A percentile compares a stretch with the other conserved stretches of the same genome.
Evolutionary conservation across 2,888 invertebrate genomes (phyloP).

Genomic region (Cephalotes varians): DNA sequence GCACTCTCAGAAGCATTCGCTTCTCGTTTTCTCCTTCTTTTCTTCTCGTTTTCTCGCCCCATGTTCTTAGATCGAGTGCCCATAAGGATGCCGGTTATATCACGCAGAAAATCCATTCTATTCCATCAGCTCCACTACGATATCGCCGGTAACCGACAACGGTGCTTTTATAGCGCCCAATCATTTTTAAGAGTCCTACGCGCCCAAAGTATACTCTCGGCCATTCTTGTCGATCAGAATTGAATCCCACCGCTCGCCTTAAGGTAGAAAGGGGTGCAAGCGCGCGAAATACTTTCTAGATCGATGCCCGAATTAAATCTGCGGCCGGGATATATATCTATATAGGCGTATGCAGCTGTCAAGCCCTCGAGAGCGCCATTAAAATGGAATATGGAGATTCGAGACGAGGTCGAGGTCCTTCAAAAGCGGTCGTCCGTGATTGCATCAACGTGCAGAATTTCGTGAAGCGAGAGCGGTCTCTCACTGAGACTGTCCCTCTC

Average conservation of each 20-base stretch:
- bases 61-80: neutral
- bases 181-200: slow-evolving; percentile 77
- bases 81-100: slow-evolving; percentile 46
- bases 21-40: neutral
- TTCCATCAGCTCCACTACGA: slow-evolving; percentile 39
- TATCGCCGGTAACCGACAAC: slow-evolving; percentile 39
- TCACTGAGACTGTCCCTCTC: slow-evolving; percentile 9
- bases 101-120: slow-evolving; percentile 57
- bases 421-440: slow-evolving; percentile 66
- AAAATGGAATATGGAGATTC: slow-evolving; percentile 69
- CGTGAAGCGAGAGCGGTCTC: slow-evolving; percentile 22
- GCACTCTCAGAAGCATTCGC: neutral
- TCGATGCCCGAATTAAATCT: slow-evolving; percentile 71
- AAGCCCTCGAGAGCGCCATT: slow-evolving; percentile 60
- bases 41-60: neutral
- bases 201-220: slow-evolving; percentile 50
- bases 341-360: slow-evolving; percentile 54
- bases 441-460: slow-evolving; percentile 60
- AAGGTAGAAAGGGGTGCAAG: neutral
- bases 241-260: slow-evolving; percentile 18
- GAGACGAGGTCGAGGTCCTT: slow-evolving; percentile 58
- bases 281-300: slow-evolving; percentile 66
- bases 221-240: slow-evolving; percentile 62
- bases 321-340: slow-evolving; percentile 20
- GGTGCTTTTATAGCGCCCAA: slow-evolving; percentile 73